Evolutionary conservation across 2,113 vertebrate genomes (phyloP).

Genomic region (Pagrus major): DNA sequence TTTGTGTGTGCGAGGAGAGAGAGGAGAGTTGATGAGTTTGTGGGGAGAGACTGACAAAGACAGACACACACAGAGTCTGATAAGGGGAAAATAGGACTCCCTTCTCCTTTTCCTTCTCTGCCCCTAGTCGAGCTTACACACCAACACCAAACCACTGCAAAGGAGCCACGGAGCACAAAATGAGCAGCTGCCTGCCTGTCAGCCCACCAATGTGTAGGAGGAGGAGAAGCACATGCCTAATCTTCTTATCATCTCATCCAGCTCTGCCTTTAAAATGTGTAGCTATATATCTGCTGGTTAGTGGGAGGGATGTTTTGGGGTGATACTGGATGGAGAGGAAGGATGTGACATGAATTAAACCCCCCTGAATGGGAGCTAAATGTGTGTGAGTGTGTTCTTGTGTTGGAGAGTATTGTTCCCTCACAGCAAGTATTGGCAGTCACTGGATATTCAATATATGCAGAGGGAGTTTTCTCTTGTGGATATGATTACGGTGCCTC

Average conservation of each 20-base stretch:
- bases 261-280: conserved; percentile 42
- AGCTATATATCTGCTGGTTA: conserved; percentile 22
- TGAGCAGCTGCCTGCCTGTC: conserved; percentile 27
- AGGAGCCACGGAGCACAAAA: conserved; percentile 27
- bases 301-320: conserved; percentile 20
- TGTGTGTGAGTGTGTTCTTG: neutral
- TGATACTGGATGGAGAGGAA: conserved; percentile 10
- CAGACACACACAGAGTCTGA: conserved; percentile 29
- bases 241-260: conserved; percentile 54
- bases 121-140: conserved; percentile 10
- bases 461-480: conserved; percentile 18
- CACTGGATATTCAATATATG: conserved; percentile 16
- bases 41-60: conserved; percentile 16
- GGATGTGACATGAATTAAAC: conserved; percentile 13
- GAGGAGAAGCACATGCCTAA: conserved; percentile 45
- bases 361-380: conserved; percentile 29
- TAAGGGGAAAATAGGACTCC: conserved; percentile 32
- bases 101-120: conserved; percentile 9
- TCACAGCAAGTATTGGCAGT: conserved; percentile 19
- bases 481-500: neutral
- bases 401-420: conserved; percentile 26
- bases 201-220: conserved; percentile 53
- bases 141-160: conserved; percentile 40
- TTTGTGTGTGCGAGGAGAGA: conserved; percentile 35
- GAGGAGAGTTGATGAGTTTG: conserved; percentile 34